phyloP scores from a whole-genome alignment of 2,888 invertebrate species.

The Leptura quadrifasciata region DNA sequence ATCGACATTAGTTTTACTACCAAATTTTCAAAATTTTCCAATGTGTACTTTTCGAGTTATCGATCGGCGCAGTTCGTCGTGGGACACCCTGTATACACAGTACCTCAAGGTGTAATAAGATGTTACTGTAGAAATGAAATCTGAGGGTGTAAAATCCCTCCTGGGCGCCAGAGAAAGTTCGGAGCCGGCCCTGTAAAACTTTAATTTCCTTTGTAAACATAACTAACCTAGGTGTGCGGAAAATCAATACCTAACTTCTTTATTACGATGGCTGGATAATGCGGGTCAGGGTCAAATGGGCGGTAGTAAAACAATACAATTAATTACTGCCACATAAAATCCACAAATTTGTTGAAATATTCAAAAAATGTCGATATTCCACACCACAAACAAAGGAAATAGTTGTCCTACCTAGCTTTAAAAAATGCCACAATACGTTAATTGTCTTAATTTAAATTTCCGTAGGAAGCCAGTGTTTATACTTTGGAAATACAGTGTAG shows the following conservation, averaged over 20 bases:
- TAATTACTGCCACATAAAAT: neutral
- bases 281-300: slow-evolving; percentile 16
- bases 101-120: no score
- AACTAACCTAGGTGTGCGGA: slow-evolving; percentile 20
- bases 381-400: neutral
- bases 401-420: neutral
- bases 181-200: neutral
- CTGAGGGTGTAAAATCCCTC: no score
- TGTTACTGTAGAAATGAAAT: no score
- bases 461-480: slow-evolving; percentile 20
- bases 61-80: no score
- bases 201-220: slow-evolving; percentile 8
- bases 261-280: neutral
- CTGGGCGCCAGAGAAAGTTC: neutral
- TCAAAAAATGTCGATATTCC: slow-evolving; percentile 26
- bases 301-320: slow-evolving; percentile 1
- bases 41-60: no score
- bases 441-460: slow-evolving; percentile 34
- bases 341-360: slow-evolving; percentile 11
- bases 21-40: no score
- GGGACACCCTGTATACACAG: no score
- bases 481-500: slow-evolving; percentile 9
- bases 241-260: slow-evolving; percentile 14
- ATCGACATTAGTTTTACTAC: no score
- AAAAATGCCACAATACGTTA: slow-evolving; percentile 20